Conservation (phyloP, 1,140 invertebrate genomes). For the Drosophila kikkawai region DNA sequence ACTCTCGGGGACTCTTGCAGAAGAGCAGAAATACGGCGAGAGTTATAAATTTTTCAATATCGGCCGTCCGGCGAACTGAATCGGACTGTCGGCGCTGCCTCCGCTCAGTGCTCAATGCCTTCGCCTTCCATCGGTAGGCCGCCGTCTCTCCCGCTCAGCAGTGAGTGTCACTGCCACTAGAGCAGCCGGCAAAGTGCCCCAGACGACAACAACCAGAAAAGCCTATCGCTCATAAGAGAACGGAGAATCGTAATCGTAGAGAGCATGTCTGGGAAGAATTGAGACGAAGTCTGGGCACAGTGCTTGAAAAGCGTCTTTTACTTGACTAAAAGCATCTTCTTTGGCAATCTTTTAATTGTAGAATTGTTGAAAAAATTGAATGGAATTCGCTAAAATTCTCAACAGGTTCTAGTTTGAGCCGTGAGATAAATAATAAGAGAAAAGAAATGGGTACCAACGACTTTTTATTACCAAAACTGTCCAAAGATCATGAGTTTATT, state of each 20-base stretch:
- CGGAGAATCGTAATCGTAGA: constrained; percentile 1
- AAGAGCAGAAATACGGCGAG: constrained; percentile 31
- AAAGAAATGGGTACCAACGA: neutral
- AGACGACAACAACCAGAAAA: constrained; percentile 29
- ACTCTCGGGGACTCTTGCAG: constrained; percentile 19
- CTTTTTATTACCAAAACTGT: no score
- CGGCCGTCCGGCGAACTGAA: constrained; percentile 56
- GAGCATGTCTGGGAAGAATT: constrained; percentile 3
- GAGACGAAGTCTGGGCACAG: neutral
- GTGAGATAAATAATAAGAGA: neutral
- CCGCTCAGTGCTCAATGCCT: constrained; percentile 26
- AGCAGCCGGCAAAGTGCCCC: constrained; percentile 48
- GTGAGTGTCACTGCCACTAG: constrained; percentile 75
- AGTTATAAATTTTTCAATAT: constrained; percentile 63
- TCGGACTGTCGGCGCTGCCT: constrained; percentile 46
- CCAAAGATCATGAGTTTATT: no score
- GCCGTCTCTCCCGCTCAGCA: constrained; percentile 33
- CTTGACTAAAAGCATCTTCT: neutral
- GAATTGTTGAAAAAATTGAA: neutral
- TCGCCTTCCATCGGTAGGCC: constrained; percentile 23
- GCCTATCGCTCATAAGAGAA: constrained; percentile 14
- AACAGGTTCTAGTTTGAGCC: neutral
- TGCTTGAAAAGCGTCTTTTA: neutral
- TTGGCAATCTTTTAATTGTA: neutral
- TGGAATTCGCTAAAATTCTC: neutral